phyloP scores from a whole-genome alignment of 2,113 vertebrate species.

The Chaetodon auriga region DNA sequence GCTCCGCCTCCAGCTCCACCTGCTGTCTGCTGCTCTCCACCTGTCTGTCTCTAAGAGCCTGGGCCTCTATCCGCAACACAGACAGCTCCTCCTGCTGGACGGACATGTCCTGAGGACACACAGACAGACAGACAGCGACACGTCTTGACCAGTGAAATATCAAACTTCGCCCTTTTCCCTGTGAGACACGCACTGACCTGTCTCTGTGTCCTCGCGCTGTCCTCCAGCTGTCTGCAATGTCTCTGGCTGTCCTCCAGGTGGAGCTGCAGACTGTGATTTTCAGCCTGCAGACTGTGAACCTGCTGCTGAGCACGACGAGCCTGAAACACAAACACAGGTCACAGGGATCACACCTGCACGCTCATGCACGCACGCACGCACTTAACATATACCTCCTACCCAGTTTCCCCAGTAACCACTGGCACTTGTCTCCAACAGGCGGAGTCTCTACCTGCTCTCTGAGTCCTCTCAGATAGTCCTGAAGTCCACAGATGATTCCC shows the following conservation, averaged over 20 bases:
- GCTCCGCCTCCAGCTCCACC: conserved; percentile 76
- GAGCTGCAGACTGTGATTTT: conserved; percentile 86
- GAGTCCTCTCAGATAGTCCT: conserved; percentile 89
- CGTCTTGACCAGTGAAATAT: background rate
- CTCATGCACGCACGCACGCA: background rate
- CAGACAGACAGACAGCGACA: background rate
- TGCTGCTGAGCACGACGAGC: conserved; percentile 80
- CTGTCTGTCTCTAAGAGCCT: conserved; percentile 82
- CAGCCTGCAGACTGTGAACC: conserved; percentile 84
- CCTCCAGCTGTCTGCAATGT: conserved; percentile 86
- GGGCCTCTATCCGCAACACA: conserved; percentile 82
- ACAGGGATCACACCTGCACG: background rate
- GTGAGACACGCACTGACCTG: conserved; percentile 39
- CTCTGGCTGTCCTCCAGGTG: conserved; percentile 84
- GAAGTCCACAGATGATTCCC: conserved; percentile 89
- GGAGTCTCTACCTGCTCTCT: conserved; percentile 83
- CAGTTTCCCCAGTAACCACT: no score
- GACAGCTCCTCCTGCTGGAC: conserved; percentile 84
- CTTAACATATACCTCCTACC: no score
- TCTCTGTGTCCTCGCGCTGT: conserved; percentile 84
- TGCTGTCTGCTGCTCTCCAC: conserved; percentile 31
- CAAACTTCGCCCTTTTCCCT: background rate
- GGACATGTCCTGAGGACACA: conserved; percentile 80
- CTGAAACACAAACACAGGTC: conserved; percentile 45
- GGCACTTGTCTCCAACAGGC: no score